A percentile compares a stretch with the other conserved stretches of the same genome.
These are phyloP conservation scores for Ancistrus triradiatus DNA, from an alignment of 2,113 vertebrate genomes.

Conservation along the genomic window DNA sequence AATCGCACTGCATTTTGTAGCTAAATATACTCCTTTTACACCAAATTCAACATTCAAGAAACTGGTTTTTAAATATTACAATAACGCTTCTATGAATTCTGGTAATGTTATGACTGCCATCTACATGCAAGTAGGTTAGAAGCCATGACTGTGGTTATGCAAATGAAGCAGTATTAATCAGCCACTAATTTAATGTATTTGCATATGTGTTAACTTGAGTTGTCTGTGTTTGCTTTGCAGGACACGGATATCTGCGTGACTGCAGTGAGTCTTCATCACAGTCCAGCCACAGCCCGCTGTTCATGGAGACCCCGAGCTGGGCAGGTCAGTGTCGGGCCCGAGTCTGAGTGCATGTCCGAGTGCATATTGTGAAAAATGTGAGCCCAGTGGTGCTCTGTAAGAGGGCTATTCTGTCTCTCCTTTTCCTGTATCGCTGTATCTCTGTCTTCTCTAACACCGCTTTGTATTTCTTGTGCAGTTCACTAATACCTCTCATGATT, in stretches of 20 bases:
- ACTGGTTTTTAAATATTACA: too few relatives aligned
- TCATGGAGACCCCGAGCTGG: slow-evolving; percentile 52
- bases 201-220: background rate
- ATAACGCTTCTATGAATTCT: too few relatives aligned
- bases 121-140: too few relatives aligned
- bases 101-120: too few relatives aligned
- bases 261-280: slow-evolving; percentile 35
- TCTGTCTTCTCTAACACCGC: background rate
- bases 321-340: slow-evolving; percentile 43
- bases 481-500: background rate
- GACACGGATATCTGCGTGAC: slow-evolving; percentile 37
- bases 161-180: too few relatives aligned
- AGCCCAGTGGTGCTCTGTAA: background rate
- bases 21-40: too few relatives aligned
- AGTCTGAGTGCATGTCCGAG: slow-evolving; percentile 11
- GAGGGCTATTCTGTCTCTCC: too few relatives aligned
- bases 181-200: background rate
- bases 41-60: too few relatives aligned
- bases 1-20: too few relatives aligned
- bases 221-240: slow-evolving; percentile 35
- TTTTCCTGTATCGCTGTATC: too few relatives aligned
- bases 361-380: slow-evolving; percentile 29
- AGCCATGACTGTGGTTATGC: too few relatives aligned
- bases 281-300: slow-evolving; percentile 36
- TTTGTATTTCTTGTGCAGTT: background rate